Evolutionary conservation across 2,888 invertebrate species (phyloP), one percentile per base, ranked within the genome.

Genomic region (Atherix ibis): DNA sequence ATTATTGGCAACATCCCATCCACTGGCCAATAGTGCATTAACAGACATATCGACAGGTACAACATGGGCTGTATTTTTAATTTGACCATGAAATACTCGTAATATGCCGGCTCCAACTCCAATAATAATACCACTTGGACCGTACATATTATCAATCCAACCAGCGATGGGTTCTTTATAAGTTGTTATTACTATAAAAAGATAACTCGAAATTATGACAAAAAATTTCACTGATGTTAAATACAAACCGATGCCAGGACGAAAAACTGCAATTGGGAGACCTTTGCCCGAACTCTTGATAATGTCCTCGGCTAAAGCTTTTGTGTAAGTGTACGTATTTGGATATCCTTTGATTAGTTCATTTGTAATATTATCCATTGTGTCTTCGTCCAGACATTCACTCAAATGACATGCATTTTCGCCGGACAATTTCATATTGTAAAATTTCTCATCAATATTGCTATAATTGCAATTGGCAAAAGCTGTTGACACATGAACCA

Each of bases 281-380:
- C 63, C 64, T 24, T 56, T 60, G 1, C 67, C 67, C 43, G 72
- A 67, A 34, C 61, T 63, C 22, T 64, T 54, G 4, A 78, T 56
- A 17, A 71, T 48, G 41, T 70, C 66, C 52, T 81, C 81, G 0
- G 75, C 76, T 36, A 80, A 53, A 5, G 74, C 71, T 56, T 81
- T 81, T 5, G 80, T 78, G 51, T 66, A 75, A 4, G 75, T 71
- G 56, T 82, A 81, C 2, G 78, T 77, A 51, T 81, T 81, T 3
- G 79, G 78, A 39, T 45, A 56, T 14, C 43, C 47, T 18, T 48
- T 50, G 18, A 51, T 37, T 29, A 58, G 38, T 3, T 47, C 46
- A 2, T 43, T 33, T 15, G 55, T 43, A 39, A 62, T 49, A 5
- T 43, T 44, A 33, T 60, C 54, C 3, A 64, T 30, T 8, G 52